Conservation (phyloP, 2,797 vertebrate species). For the Crax fasciolata region DNA sequence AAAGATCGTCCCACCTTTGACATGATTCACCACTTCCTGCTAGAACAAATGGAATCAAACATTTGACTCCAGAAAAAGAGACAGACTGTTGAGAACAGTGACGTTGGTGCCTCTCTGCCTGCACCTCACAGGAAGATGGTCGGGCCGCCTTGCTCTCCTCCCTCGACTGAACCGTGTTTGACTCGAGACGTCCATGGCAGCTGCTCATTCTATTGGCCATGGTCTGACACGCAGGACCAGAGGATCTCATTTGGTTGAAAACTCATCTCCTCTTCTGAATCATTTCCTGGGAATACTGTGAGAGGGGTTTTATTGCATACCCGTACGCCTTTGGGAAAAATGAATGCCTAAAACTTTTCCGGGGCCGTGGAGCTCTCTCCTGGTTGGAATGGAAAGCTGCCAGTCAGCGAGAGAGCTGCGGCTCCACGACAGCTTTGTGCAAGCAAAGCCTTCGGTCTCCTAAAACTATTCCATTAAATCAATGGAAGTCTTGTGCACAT, state of each 20-base stretch:
- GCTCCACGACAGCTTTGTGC: neutral
- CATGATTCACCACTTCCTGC: conserved; percentile 91
- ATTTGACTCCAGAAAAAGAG: conserved; percentile 59
- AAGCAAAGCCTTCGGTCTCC: conserved; percentile 9
- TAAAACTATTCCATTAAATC: conserved; percentile 38
- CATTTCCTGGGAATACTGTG: conserved; percentile 75
- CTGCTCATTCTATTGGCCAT: conserved; percentile 75
- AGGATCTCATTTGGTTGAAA: conserved; percentile 64
- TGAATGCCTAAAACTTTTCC: neutral
- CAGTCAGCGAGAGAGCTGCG: neutral
- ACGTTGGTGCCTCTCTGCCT: conserved; percentile 46
- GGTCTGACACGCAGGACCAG: conserved; percentile 65
- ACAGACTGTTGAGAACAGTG: conserved; percentile 15
- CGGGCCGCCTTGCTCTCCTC: conserved; percentile 49
- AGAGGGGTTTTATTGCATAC: conserved; percentile 40
- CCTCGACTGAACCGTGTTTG: conserved; percentile 10
- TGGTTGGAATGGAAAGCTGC: neutral
- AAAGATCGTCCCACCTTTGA: conserved; percentile 95
- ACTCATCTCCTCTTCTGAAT: conserved; percentile 76
- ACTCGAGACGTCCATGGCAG: conserved; percentile 60
- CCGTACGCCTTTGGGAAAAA: neutral
- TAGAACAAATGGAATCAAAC: conserved; percentile 86
- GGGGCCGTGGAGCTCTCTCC: conserved; percentile 33
- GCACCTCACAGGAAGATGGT: neutral
- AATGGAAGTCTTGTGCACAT: conserved; percentile 62